Evolutionary conservation across 2,113 vertebrate genomes (phyloP), one percentile per base, ranked within the genome.

Genomic region (Xerus inauris): DNA sequence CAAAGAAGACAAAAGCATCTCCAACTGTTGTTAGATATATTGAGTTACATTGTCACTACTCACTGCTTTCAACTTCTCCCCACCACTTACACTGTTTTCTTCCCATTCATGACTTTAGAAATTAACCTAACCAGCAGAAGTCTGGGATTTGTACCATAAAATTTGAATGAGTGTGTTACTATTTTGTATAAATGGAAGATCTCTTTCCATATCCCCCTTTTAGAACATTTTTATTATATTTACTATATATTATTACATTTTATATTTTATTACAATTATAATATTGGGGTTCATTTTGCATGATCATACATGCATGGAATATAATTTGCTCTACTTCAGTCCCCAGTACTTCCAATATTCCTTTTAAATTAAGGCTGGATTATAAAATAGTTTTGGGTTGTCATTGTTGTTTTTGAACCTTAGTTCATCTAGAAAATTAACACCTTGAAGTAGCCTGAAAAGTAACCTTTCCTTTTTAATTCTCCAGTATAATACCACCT

Each of bases 121-220:
- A 67, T 67, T 45, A 83, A 49, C 40, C 82, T 94, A 72, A 87
- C 65, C n/a, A 93, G 17, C 20, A 54, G 22, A 75, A 93, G 81
- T 86, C 62, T 95, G 57, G 45, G 26, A 28, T 71, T 16, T 35
- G 14, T 76, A 45, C 79, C 42, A 22, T 95, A 54, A 86, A 90
- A 95, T 92, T 85, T 75, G 81, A 84, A 89, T 87, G 57, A 84
- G 19, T 22, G 14, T 90, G n/a, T 95, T 85, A 45, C 72, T 91
- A 14, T 45, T 54, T 59, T 40, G 85, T 59, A 54, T 94, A 80
- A 81, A 62, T 83, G 22, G 17, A 93, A 45, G 19, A 57, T 86
- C 65, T 80, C 57, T 75, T 14, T 84, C 71, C 30, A 65, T 69
- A 28, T 80, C 72, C 35, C 35, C 22, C 95, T 88, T 91, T 67